Base-by-base conservation (phyloP, 2,797 vertebrate species). In the Sebastes goodei region DNA sequence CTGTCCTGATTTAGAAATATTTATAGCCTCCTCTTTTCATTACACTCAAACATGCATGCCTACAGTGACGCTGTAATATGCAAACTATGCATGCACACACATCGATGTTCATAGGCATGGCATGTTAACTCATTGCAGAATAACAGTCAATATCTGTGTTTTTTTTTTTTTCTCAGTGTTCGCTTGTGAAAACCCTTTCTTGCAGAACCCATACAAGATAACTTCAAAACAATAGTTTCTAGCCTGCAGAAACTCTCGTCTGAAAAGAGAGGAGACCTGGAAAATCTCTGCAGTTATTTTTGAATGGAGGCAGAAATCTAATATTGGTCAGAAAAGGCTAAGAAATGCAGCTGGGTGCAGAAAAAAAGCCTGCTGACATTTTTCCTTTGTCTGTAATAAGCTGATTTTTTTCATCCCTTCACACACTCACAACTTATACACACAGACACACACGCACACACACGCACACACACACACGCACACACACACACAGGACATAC, bases 351-450 rank as follows among this genome's bases (percentile, higher is more conserved):
- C 71, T 71, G 17, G 61, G 59, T 88, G 67, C 72, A 83, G 71
- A 30, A 66, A 81, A 85, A 84, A 81, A 71, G 56, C 23, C n/a
- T 78, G 61, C 64, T 88, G 78, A 87, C 77, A 81, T 80, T 83
- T 85, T 74, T 73, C n/a, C 23, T 86, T 87, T 87, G 46, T 78
- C 72, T 80, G 72, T 76, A 83, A 86, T 80, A 85, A 89, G 78
- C 82, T 78, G 74, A 73, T 61, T 85, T 84, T 74, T 52, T 53
- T 25, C 57, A 64, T 68, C 15, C 38, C 10, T 67, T 73, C 57
- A 62, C 63, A 72, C 32, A 53, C 59, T 25, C 29, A 66, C 23
- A 66, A 60, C 2, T 15, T n/a, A 75, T 32, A 46, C 42, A 46
- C 15, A 46, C 15, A 7, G 1, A 46, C 42, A 46, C 42, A 46